Evolutionary conservation across 2,888 invertebrate genomes (phyloP), one percentile per base, ranked within the genome.

Genomic region (Eudemis profundana): DNA sequence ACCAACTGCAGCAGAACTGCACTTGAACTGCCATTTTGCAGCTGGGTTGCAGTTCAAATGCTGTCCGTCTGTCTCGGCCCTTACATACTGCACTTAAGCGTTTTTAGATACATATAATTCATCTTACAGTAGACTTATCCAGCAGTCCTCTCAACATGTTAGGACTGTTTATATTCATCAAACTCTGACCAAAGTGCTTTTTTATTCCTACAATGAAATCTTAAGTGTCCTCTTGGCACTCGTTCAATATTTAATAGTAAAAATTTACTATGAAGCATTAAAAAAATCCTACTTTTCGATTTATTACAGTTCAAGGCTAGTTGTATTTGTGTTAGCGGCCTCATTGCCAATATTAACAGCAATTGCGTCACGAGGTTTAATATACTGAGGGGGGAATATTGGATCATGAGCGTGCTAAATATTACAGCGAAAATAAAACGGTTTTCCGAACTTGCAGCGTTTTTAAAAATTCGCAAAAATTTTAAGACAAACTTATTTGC

Each of bases 191-290:
- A 27, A 29, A 54, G 27, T 17, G 42, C 29, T 44, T 42, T 53
- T 56, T 56, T 44, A 56, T 40, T 27, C 5, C 42, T 14, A 38
- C 15, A 42, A 29, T 60, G 29, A 60, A 50, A 60, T 40, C 10
- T 38, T 59, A n/a, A 60, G 23, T 40, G 27, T 17, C 40, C 38
- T 17, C 14, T 49, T 42, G 60, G 60, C 60, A 50, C 27, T n/a
- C 50, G 8, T 19, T 60, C 60, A 50, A 60, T 3, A 14, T 60
- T 60, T 50, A 40, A 29, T 60, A 60, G 40, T 50, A 15, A 50
- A 19, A 40, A 40, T 50, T 38, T 42, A 50, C 49, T 50, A 60
- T 17, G 14, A 19, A 12, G n/a, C 29, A 3, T 23, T 53, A 40
- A 44, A 44, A 54, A 56, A 29, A 3, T 10, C 1, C 38, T 40